Conservation (phyloP, 2,888 invertebrate species). For the Archips crataeganus region DNA sequence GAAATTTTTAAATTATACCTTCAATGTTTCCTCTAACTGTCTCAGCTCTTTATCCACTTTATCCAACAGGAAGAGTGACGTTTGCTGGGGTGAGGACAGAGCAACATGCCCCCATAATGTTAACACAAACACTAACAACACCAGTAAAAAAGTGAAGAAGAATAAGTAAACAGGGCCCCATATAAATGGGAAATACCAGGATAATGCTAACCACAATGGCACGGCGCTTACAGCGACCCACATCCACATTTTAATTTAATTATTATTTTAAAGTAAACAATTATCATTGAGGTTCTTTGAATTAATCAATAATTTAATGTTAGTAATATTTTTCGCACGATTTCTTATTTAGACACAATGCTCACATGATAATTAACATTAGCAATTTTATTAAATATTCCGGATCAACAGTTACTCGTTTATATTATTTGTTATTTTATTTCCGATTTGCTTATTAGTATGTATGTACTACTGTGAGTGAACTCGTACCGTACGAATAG, state of each 20-base stretch:
- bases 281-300: slow-evolving; percentile 21
- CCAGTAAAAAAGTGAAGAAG: slow-evolving; percentile 61
- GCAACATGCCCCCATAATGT: slow-evolving; percentile 88
- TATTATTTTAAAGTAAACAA: slow-evolving; percentile 1
- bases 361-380: background rate
- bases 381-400: background rate
- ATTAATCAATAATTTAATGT: slow-evolving; percentile 34
- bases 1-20: slow-evolving; percentile 70
- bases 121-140: slow-evolving; percentile 65
- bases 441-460: background rate
- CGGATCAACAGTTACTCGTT: background rate
- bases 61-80: slow-evolving; percentile 85
- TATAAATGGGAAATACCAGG: slow-evolving; percentile 69
- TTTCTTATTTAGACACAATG: background rate
- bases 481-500: background rate
- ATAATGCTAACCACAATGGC: slow-evolving; percentile 62
- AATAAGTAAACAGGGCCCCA: slow-evolving; percentile 68
- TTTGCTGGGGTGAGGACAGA: slow-evolving; percentile 88
- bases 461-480: background rate
- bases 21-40: slow-evolving; percentile 86
- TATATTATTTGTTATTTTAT: background rate
- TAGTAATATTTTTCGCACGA: slow-evolving; percentile 12
- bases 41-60: slow-evolving; percentile 87
- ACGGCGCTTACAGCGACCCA: slow-evolving; percentile 61
- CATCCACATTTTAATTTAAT: slow-evolving; percentile 58